Conservation (phyloP, 1,140 invertebrate genomes). For the Sitobion miscanthi region DNA sequence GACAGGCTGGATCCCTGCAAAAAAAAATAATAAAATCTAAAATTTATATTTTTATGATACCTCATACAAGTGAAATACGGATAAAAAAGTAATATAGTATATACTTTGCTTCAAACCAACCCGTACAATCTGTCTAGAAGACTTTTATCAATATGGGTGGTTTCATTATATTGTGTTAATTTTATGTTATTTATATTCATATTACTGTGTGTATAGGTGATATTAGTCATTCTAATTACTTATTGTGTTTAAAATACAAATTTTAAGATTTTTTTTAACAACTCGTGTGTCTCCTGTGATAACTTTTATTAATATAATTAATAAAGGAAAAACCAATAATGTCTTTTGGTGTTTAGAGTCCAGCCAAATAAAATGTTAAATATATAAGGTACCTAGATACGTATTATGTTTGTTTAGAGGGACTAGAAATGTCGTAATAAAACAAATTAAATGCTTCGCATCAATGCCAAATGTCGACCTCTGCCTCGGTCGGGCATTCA, state of each 20-base stretch:
- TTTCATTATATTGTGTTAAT: too few species aligned
- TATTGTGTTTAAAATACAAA: not conserved
- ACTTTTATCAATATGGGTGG: too few species aligned
- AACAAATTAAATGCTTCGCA: conserved; percentile 9
- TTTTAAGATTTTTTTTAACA: not conserved
- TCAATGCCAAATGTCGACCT: conserved; percentile 49
- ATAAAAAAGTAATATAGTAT: too few species aligned
- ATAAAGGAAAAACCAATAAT: not conserved
- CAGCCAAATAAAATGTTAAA: not conserved
- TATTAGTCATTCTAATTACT: too few species aligned
- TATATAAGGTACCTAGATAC: not conserved
- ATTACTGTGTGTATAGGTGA: too few species aligned
- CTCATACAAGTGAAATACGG: not conserved
- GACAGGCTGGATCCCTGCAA: not conserved
- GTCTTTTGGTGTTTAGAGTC: not conserved
- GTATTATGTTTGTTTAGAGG: not conserved
- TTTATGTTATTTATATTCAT: too few species aligned
- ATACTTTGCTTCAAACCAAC: too few species aligned
- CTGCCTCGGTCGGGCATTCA: conserved; percentile 10
- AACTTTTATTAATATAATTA: not conserved
- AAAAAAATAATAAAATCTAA: not conserved
- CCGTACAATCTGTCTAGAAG: too few species aligned
- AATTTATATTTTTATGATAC: not conserved
- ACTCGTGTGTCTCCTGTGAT: not conserved
- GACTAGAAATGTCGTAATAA: conserved; percentile 23